Base-by-base conservation (phyloP, 2,797 vertebrate species). In the Okamejei kenojei region DNA sequence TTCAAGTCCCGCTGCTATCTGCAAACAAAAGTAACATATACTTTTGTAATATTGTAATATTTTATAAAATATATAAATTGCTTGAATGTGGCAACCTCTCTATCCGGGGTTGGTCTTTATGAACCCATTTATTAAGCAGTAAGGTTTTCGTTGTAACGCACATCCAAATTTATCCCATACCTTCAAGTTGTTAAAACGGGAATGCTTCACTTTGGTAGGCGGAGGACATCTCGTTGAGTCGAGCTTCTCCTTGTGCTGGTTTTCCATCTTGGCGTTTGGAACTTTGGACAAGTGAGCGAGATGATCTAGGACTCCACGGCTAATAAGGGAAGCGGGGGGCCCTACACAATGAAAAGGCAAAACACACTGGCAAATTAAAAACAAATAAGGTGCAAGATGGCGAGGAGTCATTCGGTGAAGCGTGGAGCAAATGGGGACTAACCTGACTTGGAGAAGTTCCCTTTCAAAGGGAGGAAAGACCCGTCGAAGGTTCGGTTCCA, bases 141-240 rank as follows among this genome's bases (percentile, higher is more conserved):
- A 29, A 11, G n/a, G 54, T 23, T 63, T 58, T 17, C n/a, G 10
- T 8, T 63, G 15, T 6, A 78, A 19, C 65, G 8, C 15, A 74
- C 13, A 21, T n/a, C 26, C 4, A 29, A 21, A 35, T 93, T 2
- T 38, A 54, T 32, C 17, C 35, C 90, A 76, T 97, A 98, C 98
- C 98, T 98, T 99, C 92, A 99, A 96, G 93, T 96, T 96, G 93
- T 97, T 96, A 94, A 97, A 97, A 93, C 97, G 96, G 0, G 95
- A 94, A 65, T 92, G 95, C 77, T 95, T 96, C 93, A 95, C 95
- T 93, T 96, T 95, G 63, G 95, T 94, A 35, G 95, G 54, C 0
- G 94, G 94, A 63, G 95, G 95, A 93, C 97, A 96, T 94, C 96
- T 96, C 58, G 96, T 96, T 94, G 94, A 93, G 94, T 21, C 93